Percentiles rank a stretch among this genome's conserved stretches.
phyloP scores from a whole-genome alignment of 2,113 vertebrate species.

The Progne subis region DNA sequence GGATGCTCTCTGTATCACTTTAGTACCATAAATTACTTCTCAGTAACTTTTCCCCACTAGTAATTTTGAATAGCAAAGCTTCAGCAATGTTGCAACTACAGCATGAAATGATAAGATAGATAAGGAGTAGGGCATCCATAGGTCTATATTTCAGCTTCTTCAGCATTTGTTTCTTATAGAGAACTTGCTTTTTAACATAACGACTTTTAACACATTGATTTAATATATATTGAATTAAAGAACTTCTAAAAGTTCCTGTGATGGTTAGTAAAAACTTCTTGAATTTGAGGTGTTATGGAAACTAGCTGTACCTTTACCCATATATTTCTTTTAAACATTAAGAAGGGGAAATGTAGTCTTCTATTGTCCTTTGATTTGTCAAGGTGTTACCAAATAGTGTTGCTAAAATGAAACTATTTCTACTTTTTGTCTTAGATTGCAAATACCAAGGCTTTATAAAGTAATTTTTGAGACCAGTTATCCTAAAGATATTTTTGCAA shows the following conservation, averaged over 20 bases:
- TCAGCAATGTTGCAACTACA: not conserved
- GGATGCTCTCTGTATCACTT: not conserved
- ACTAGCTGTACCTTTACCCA: not conserved
- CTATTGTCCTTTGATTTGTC: not conserved
- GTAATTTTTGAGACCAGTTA: not conserved
- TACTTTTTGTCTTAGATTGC: not conserved
- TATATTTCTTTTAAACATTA: conserved; percentile 34
- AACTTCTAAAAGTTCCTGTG: not conserved
- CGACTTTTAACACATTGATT: not conserved
- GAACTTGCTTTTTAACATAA: not conserved
- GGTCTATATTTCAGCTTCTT: not conserved
- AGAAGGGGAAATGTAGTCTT: conserved; percentile 31
- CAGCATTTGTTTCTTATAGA: not conserved
- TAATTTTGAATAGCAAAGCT: not conserved
- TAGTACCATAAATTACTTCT: not conserved
- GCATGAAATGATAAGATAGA: not conserved
- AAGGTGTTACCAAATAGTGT: not conserved
- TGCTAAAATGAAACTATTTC: not conserved
- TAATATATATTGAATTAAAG: not conserved
- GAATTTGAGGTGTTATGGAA: not conserved
- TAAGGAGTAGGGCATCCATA: not conserved
- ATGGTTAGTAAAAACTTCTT: not conserved
- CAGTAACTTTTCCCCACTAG: not conserved
- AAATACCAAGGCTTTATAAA: not conserved
- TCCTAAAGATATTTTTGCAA: not conserved